Conservation (phyloP, 2,113 vertebrate genomes). For the Megaceryle torquata region DNA sequence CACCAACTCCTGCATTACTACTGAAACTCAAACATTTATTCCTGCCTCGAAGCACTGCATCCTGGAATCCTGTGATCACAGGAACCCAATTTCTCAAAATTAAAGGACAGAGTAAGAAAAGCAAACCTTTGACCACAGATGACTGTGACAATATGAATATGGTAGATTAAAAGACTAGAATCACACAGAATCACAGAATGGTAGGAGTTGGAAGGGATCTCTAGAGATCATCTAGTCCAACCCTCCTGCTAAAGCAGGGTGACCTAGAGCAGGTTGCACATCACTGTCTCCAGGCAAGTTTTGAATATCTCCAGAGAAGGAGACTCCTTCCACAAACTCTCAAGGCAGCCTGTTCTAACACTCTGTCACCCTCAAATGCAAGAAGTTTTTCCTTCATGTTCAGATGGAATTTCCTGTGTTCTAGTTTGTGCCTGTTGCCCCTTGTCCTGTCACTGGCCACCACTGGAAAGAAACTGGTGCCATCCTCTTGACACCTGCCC, state of each 20-base stretch:
- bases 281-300: background rate
- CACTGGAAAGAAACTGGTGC: background rate
- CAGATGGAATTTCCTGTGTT: background rate
- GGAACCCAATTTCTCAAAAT: background rate
- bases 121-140: background rate
- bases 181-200: background rate
- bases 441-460: background rate
- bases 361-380: background rate
- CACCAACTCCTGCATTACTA: background rate
- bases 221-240: background rate
- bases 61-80: background rate
- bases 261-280: background rate
- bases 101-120: constrained; percentile 10
- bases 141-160: background rate
- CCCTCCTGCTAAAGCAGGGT: background rate
- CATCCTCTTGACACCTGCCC: background rate
- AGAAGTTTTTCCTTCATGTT: background rate
- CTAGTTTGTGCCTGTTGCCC: too few relatives aligned
- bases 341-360: background rate
- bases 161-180: background rate
- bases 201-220: background rate
- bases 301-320: background rate
- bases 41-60: background rate
- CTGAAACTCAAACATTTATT: background rate
- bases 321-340: background rate